Evolutionary conservation across 2,113 vertebrate genomes (phyloP).

Genomic region (Miniopterus natalensis): DNA sequence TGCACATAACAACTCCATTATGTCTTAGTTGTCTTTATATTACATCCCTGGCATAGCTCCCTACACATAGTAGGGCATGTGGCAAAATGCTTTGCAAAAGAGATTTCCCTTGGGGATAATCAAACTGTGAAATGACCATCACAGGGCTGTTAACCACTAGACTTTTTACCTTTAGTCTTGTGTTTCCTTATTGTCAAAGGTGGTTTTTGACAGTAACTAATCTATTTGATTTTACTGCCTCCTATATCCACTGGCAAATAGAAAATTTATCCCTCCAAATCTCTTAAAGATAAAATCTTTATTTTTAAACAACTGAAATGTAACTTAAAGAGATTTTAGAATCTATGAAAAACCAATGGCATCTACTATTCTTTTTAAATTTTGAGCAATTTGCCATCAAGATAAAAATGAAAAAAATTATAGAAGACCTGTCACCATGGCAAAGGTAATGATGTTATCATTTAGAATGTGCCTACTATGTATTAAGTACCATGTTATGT

Average conservation of each 20-base stretch:
- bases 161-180: background rate
- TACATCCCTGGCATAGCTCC: background rate
- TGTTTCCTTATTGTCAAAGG: background rate
- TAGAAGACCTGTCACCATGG: background rate
- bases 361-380: conserved; percentile 15
- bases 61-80: background rate
- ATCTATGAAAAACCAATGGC: background rate
- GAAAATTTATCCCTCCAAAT: background rate
- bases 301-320: conserved; percentile 50
- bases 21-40: background rate
- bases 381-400: conserved; percentile 27
- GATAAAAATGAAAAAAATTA: conserved; percentile 5
- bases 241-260: conserved; percentile 9
- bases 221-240: background rate
- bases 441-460: background rate
- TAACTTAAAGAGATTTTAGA: conserved; percentile 49
- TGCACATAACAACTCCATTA: background rate
- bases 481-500: background rate
- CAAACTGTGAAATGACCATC: background rate
- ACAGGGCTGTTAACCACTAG: background rate
- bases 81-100: conserved; percentile 12
- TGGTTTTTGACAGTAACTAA: background rate
- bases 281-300: conserved; percentile 46
- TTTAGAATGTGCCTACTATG: background rate
- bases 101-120: background rate